Evolutionary conservation across 2,113 vertebrate species (phyloP), one percentile per base, ranked within the genome.

Genomic region (Hepsetus odoe): DNA sequence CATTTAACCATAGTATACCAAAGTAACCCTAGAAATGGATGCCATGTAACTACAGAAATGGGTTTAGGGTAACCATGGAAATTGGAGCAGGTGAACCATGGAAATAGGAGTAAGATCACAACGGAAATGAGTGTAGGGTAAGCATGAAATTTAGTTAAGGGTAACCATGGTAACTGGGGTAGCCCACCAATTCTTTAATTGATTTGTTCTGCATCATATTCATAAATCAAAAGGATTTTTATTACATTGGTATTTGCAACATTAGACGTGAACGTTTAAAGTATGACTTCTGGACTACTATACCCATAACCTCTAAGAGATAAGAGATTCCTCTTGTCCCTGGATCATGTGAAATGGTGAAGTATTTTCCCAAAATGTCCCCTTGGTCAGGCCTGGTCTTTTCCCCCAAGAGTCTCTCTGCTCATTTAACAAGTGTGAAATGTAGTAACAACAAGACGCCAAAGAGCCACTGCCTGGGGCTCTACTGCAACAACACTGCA

Each of bases 341-440:
- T 28, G 72, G 42, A 33, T 28, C 20, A 30, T 58, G 56, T 49
- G 44, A 14, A 72, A 65, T 35, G 30, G 58, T 28, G n/a, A 13
- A 38, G 76, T 58, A 65, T 26, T 68, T 77, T n/a, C 44, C 51
- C 64, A 49, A 56, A 69, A 35, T 72, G 30, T 51, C 53, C 55
- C 35, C n/a, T n/a, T n/a, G 67, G 67, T 65, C 71, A 61, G 5
- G 33, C 24, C 30, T 22, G 49, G 3, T 55, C 71, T 38, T 56
- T 44, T 66, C 56, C 73, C 72, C 51, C 51, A 1, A 4, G 26
- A 64, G 61, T 18, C 40, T 71, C 46, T 22, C 40, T 22, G 16
- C 18, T 65, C 18, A 73, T 51, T 55, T 62, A 8, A 62, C 46
- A 32, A 5, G 64, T 26, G 65, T 55, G 42, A 58, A 80, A 55